A percentile compares a stretch with the other conserved stretches of the same genome.
phyloP scores from a whole-genome alignment of 2,888 invertebrate species.

The Himalopsyche tibetana region DNA sequence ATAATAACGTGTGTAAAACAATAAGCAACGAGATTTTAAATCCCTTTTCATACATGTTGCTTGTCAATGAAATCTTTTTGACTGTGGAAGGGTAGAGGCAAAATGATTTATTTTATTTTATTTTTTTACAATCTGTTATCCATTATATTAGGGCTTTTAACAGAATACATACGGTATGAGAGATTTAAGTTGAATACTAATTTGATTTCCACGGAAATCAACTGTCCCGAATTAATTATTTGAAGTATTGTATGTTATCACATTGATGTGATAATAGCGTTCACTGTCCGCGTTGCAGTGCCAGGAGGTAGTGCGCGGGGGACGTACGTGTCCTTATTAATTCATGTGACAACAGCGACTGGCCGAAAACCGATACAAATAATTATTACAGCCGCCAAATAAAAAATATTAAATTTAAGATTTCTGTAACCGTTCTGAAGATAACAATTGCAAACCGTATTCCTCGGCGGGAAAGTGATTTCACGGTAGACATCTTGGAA shows the following conservation, averaged over 20 bases:
- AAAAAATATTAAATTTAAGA: conserved; percentile 36
- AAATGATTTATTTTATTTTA: too few relatives aligned
- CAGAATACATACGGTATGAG: too few relatives aligned
- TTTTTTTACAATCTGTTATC: too few relatives aligned
- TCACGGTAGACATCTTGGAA: conserved; percentile 39
- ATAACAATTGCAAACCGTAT: background rate
- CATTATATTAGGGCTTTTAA: too few relatives aligned
- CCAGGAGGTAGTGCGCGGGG: conserved; percentile 47
- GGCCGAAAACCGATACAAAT: conserved; percentile 36
- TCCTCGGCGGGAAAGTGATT: conserved; percentile 7
- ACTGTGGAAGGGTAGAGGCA: too few relatives aligned
- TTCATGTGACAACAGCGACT: conserved; percentile 13
- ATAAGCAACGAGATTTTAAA: too few relatives aligned
- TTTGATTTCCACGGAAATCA: too few relatives aligned
- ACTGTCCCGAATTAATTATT: background rate
- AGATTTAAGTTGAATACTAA: too few relatives aligned
- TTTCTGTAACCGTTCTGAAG: background rate
- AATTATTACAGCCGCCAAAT: conserved; percentile 37
- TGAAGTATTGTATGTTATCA: background rate
- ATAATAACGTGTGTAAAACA: too few relatives aligned
- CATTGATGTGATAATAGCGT: background rate
- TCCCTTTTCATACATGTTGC: too few relatives aligned
- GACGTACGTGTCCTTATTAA: conserved; percentile 51
- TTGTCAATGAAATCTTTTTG: too few relatives aligned
- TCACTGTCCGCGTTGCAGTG: conserved; percentile 48